Base-by-base conservation (phyloP, 2,888 invertebrate species). In the Leptura quadrifasciata region DNA sequence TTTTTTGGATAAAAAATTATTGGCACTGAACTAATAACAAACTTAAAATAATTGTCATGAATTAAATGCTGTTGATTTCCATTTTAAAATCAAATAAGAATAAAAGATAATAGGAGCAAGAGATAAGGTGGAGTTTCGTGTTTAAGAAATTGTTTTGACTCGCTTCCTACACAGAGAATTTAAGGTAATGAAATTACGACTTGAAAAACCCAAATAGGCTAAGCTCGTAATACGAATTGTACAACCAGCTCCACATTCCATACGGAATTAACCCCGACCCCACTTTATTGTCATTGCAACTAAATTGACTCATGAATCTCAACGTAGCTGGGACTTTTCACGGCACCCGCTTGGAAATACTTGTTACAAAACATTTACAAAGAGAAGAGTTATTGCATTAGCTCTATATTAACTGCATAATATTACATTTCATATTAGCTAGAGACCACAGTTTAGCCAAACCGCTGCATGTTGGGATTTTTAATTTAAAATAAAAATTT, bases 221-320 rank as follows among this genome's bases (percentile, higher is more conserved):
- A 47, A 65, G 67, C 57, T 69, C 70, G 52, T 58, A 72, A 67
- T 76, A 61, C 76, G 78, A 76, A 76, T 74, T 75, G 76, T 75
- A 77, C 72, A 81, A 80, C 76, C 75, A 74, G 75, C 77, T 77
- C 76, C 75, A 81, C 84, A 84, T 83, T 83, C 85, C 84, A 81
- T 78, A 81, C 82, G 83, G 81, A 85, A 85, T 85, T 85, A 85
- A 85, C 84, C 83, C 81, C 80, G 80, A 76, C 84, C 82, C 82
- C 84, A 82, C 80, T 84, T 86, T 85, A 86, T 87, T 87, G 85
- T 87, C 87, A 86, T 85, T 86, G 86, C 87, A 87, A 87, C 86
- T 88, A 87, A 87, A 88, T 87, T 87, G 87, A 86, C 87, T 88
- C 88, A 87, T 88, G 87, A 88, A 88, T 88, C 86, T 85, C 85